Conservation (phyloP, 1,140 invertebrate genomes). For the Homarus americanus region DNA sequence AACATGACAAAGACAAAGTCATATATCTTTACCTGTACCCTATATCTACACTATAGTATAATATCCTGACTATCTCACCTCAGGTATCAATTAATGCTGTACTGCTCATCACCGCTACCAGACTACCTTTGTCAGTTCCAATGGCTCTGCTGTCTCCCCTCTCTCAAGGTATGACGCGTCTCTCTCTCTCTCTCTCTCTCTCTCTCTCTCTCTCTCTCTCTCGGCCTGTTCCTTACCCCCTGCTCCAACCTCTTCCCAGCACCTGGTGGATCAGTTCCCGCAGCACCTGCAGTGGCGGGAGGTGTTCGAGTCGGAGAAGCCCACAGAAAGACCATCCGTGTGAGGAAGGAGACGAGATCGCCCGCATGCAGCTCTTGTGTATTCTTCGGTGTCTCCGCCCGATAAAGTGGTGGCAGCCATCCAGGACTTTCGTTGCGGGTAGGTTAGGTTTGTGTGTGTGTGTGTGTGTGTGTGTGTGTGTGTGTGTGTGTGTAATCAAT, state of each 20-base stretch:
- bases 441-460: conserved; percentile 63
- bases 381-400: conserved; percentile 80
- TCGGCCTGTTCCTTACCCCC: no score
- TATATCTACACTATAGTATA: no score
- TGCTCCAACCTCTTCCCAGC: conserved; percentile 13
- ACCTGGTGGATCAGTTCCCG: conserved; percentile 53
- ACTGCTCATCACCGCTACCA: no score
- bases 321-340: conserved; percentile 79
- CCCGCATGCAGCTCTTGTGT: conserved; percentile 79
- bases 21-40: no score
- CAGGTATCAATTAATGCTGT: no score
- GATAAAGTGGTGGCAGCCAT: conserved; percentile 88
- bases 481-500: no score
- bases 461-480: no score
- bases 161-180: conserved; percentile 80
- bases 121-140: conserved; percentile 91
- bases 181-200: no score
- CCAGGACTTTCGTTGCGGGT: conserved; percentile 83
- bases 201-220: no score
- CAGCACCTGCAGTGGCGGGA: conserved; percentile 46
- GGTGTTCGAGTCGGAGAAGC: conserved; percentile 76
- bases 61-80: no score
- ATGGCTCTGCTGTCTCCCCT: conserved; percentile 83
- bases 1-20: no score
- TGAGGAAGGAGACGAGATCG: conserved; percentile 77